Base-by-base conservation (phyloP, 2,797 vertebrate genomes). In the Amblyopsis hoosieri region DNA sequence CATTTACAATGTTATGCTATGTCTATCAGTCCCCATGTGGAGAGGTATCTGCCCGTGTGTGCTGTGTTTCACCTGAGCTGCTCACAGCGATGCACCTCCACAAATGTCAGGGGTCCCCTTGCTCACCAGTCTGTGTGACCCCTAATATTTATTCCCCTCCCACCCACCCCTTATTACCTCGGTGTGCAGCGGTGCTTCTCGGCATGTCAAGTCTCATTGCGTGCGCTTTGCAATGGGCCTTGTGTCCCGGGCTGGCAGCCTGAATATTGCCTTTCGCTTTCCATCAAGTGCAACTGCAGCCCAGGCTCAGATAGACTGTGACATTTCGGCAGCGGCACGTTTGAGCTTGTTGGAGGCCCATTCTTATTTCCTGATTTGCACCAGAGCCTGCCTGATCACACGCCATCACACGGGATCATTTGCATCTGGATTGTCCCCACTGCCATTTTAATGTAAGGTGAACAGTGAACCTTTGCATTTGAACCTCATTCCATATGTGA, bases 181-280 rank as follows among this genome's bases (percentile, higher is more conserved):
- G 64, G 71, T 67, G 78, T 80, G 66, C 73, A 76, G 76, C 54
- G 62, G 74, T 55, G 71, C 71, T 73, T 77, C 80, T 80, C 62
- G 57, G 56, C 69, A 71, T 81, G 87, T 91, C 83, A 85, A 69
- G 67, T 87, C 81, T 90, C 82, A 88, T 88, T 74, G 84, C 79
- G 77, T 78, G 78, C 82, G 60, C 72, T 80, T 85, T 72, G 71
- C 73, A 67, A 50, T 74, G 81, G 86, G 83, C 89, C 19, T 23
- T 23, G 19, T 23, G 19, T 23, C 19, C 78, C 33, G 8, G 5
- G 2, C 81, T 81, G 85, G 85, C 83, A 86, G 69, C 74, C 76
- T 72, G 84, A 71, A 91, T 89, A 89, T 90, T 89, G 85, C 88
- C 89, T 92, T 92, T 93, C 88, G 59, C 80, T 88, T 89, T 82